phyloP scores from a whole-genome alignment of 2,113 vertebrate species.

The Asarcornis scutulata region DNA sequence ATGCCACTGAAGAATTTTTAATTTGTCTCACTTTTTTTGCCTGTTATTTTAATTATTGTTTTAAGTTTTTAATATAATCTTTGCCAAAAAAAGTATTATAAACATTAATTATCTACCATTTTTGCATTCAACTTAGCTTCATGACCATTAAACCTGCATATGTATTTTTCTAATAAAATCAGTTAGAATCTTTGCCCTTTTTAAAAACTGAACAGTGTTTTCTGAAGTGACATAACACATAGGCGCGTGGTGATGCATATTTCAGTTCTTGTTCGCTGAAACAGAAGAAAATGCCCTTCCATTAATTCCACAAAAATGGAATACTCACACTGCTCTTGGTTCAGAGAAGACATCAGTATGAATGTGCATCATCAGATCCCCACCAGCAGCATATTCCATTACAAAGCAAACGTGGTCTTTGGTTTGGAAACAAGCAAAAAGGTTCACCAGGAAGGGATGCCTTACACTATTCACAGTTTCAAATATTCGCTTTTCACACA shows the following conservation, averaged over 20 bases:
- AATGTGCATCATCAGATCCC: conserved; percentile 99
- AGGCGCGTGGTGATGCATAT: background rate
- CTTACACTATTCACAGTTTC: conserved; percentile 99
- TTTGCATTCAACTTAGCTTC: background rate
- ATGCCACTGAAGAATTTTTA: background rate
- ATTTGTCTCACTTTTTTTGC: background rate
- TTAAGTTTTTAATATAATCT: background rate
- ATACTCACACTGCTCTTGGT: conserved; percentile 94
- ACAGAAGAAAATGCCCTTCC: background rate
- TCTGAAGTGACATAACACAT: background rate
- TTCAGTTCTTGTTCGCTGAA: background rate
- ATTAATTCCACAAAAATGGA: background rate
- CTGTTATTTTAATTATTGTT: background rate
- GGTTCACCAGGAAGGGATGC: conserved; percentile 98
- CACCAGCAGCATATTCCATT: conserved; percentile 99
- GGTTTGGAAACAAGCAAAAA: conserved; percentile 99
- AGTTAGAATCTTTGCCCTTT: background rate
- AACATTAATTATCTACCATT: background rate
- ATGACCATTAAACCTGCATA: background rate
- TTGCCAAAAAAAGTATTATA: background rate
- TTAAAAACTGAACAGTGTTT: background rate
- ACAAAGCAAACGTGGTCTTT: conserved; percentile 98
- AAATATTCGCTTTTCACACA: conserved; percentile 99
- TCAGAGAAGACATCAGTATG: conserved; percentile 98
- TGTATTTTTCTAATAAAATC: background rate